Evolutionary conservation across 2,113 vertebrate genomes (phyloP).

Genomic region (Zootoca vivipara): DNA sequence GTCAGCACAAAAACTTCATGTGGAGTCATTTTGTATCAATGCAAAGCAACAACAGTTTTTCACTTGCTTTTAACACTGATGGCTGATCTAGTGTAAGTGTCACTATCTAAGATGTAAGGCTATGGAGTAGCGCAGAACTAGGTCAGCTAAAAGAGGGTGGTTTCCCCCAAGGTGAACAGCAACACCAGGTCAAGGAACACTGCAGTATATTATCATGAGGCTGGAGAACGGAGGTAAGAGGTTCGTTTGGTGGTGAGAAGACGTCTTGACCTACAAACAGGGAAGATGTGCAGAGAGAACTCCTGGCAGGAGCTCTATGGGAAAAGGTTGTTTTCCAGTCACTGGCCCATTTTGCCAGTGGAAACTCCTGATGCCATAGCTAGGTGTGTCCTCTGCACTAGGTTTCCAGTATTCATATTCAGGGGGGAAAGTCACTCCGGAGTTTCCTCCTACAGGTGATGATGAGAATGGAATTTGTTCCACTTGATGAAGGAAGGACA

Average conservation of each 20-base stretch:
- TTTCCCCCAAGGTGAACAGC: conserved; percentile 4
- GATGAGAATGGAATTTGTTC: neutral
- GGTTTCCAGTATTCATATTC: neutral
- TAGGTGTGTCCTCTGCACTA: neutral
- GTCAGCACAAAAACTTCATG: neutral
- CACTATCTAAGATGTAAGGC: neutral
- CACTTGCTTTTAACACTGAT: neutral
- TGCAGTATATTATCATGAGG: neutral
- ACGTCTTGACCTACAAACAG: neutral
- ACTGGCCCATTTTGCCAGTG: neutral
- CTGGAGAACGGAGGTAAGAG: neutral
- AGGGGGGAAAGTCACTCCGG: too few relatives aligned
- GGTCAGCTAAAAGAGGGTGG: neutral
- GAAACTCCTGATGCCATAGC: neutral
- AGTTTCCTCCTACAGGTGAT: neutral
- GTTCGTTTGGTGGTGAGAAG: neutral
- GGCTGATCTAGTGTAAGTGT: neutral
- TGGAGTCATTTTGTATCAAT: conserved; percentile 1
- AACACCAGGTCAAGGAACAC: neutral
- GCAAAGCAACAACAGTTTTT: neutral
- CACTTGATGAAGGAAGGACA: neutral
- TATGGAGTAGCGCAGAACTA: neutral
- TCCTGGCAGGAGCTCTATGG: neutral
- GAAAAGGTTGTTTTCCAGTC: accelerated
- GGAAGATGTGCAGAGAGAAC: neutral